phyloP scores from a whole-genome alignment of 2,888 invertebrate species.

The Boloria euphrosyne region DNA sequence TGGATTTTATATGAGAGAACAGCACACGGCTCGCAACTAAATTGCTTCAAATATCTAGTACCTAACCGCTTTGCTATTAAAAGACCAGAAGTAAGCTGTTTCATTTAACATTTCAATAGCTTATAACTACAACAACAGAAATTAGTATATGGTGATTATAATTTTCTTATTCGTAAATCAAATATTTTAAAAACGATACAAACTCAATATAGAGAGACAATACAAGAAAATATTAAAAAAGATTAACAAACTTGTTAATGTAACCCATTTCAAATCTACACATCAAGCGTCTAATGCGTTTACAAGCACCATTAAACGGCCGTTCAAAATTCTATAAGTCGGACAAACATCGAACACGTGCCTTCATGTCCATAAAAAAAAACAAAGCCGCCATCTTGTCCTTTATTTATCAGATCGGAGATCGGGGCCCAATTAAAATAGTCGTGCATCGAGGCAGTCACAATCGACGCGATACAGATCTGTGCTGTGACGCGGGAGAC shows the following conservation, averaged over 20 bases:
- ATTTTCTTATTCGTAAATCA: no score
- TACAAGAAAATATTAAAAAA: background rate
- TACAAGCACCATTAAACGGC: conserved; percentile 42
- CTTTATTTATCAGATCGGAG: conserved; percentile 66
- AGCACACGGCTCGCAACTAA: conserved; percentile 63
- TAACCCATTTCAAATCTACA: conserved; percentile 3
- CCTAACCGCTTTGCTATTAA: conserved; percentile 68
- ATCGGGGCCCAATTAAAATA: conserved; percentile 80
- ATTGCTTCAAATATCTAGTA: conserved; percentile 47
- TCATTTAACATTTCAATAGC: conserved; percentile 23
- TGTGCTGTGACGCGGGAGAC: conserved; percentile 69
- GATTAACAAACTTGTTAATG: background rate
- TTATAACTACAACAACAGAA: background rate
- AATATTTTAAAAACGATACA: no score
- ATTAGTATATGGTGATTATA: background rate
- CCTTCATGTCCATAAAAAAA: conserved; percentile 55
- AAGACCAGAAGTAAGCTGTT: conserved; percentile 22
- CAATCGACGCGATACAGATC: conserved; percentile 73
- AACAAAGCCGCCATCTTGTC: conserved; percentile 71
- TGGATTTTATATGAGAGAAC: conserved; percentile 56
- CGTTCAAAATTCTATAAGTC: conserved; percentile 44
- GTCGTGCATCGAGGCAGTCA: conserved; percentile 79
- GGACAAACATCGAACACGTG: conserved; percentile 70
- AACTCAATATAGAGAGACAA: background rate
- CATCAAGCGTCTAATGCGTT: conserved; percentile 34